phyloP scores from a whole-genome alignment of 2,888 invertebrate species.

The Harpalus rufipes region DNA sequence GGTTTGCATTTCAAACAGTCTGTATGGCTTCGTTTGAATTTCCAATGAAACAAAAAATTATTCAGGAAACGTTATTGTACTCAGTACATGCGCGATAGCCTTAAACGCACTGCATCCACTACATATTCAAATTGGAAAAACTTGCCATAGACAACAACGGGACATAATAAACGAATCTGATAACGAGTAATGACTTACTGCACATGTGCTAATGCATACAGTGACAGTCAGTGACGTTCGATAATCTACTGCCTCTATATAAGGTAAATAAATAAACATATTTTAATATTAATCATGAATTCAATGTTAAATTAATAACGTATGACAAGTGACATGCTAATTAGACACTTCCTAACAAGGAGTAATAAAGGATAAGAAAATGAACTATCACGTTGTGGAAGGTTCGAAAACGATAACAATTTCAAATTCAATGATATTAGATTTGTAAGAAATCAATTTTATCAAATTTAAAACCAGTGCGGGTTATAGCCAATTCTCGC shows the following conservation, averaged over 20 bases:
- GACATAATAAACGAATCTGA: constrained; percentile 37
- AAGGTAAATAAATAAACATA: constrained; percentile 18
- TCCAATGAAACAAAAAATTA: constrained; percentile 54
- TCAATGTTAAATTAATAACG: constrained; percentile 20
- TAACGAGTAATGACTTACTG: constrained; percentile 41
- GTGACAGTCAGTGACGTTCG: neutral
- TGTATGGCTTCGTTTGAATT: constrained; percentile 44
- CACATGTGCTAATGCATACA: constrained; percentile 22
- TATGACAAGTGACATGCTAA: constrained; percentile 1
- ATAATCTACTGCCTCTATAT: neutral
- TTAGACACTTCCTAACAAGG: neutral
- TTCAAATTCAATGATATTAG: too few relatives aligned
- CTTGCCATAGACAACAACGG: constrained; percentile 39
- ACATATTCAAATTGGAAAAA: constrained; percentile 42
- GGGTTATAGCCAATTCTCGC: too few relatives aligned
- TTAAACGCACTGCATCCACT: constrained; percentile 28
- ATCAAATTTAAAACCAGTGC: too few relatives aligned
- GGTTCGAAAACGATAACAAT: neutral
- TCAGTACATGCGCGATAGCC: constrained; percentile 36
- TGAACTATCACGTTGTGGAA: neutral
- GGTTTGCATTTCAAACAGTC: constrained; percentile 35
- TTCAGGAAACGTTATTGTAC: constrained; percentile 52
- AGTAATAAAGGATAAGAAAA: neutral
- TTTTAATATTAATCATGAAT: constrained; percentile 12
- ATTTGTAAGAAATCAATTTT: too few relatives aligned